Evolutionary conservation across 2,888 invertebrate species (phyloP).

Genomic region (Euphydryas editha): DNA sequence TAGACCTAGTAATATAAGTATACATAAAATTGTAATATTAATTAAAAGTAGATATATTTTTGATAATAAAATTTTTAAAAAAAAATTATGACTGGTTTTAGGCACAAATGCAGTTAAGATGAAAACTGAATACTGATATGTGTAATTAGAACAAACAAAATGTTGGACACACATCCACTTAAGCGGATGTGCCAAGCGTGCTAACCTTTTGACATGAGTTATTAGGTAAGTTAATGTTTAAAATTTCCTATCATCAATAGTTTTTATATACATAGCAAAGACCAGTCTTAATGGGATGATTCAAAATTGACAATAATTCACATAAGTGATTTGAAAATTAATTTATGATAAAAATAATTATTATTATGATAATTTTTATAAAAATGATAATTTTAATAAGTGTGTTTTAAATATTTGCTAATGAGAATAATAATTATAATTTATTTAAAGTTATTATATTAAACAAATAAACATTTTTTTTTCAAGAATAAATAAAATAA

Average conservation of each 20-base stretch:
- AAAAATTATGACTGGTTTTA: too few relatives aligned
- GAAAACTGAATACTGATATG: not conserved
- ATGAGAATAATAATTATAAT: not conserved
- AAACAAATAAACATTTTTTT: not conserved
- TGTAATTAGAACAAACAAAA: not conserved
- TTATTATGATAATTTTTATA: not conserved
- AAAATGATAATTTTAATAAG: not conserved
- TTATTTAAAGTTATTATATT: not conserved
- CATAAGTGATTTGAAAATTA: not conserved
- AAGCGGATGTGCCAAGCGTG: not conserved
- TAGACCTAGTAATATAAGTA: not conserved
- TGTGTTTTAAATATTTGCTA: not conserved
- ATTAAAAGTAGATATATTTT: not conserved
- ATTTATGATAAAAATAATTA: not conserved
- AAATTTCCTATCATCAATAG: slow-evolving; percentile 24
- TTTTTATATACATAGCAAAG: slow-evolving; percentile 55
- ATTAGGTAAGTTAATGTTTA: slow-evolving; percentile 11
- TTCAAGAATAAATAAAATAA: not conserved
- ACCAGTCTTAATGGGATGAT: slow-evolving; percentile 68
- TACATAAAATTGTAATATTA: not conserved
- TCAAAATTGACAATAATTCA: slow-evolving; percentile 63
- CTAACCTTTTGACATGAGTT: slow-evolving; percentile 6
- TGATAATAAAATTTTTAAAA: not conserved
- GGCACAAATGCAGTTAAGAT: too few relatives aligned
- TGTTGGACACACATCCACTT: not conserved